Evolutionary conservation across 2,888 invertebrate genomes (phyloP), one percentile per base, ranked within the genome.

Genomic region (Diloba caeruleocephala): DNA sequence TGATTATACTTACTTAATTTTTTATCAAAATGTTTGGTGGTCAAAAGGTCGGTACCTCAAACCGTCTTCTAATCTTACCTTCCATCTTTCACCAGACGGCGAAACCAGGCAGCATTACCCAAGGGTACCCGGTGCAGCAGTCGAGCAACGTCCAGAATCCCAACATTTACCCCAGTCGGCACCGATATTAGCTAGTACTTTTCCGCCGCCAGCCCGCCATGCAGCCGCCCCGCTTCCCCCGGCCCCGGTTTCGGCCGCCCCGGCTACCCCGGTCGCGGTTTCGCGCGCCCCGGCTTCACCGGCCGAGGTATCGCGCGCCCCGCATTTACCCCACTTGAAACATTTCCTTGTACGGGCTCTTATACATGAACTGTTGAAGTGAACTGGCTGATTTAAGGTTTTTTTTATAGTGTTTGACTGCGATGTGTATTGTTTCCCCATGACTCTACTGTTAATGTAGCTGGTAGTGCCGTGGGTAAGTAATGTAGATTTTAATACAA

Each of bases 51-150:
- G 8, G 12, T 7, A 21, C 21, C 21, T 21, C 21, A 7, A 21
- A 21, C 21, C 21, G 3, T 2, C 21, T 7, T 1, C 21, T n/a
- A n/a, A 21, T 21, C 7, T 7, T 7, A 21, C 21, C 21, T 5
- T 5, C 5, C 2, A 53, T 71, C 50, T 48, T 63, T 79, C 13
- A 84, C 3, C 82, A 96, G 96, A 95, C 95, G 53, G 89, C 95
- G n/a, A 96, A 97, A 81, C 95, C 96, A 0, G 97, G 97, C 55
- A 96, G 97, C 75, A 97, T 98, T 57, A 96, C 97, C 0, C 96
- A 97, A 55, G 97, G 97, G 1, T 98, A 97, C 93, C 97, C 97
- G 0, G 96, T 97, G 1, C 95, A 97, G 62, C 95, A 95, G 48
- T 94, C 95, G 55, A 94, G 94, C 62, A 91, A 88, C 42, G 93